phyloP scores from a whole-genome alignment of 2,797 vertebrate species.

The Centroberyx gerrardi region DNA sequence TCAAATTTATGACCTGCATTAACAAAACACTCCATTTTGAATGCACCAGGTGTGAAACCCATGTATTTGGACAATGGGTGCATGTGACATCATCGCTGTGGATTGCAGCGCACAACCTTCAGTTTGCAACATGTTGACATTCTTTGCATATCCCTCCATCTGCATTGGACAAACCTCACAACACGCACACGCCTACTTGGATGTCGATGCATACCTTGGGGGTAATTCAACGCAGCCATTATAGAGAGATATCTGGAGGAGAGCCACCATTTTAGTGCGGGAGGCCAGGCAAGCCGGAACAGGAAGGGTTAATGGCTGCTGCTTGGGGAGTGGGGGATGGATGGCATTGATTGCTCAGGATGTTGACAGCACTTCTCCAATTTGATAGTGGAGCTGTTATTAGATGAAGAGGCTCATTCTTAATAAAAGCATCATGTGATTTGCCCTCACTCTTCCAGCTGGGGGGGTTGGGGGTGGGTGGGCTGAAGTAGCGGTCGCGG shows the following conservation, averaged over 20 bases:
- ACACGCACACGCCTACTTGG: slow-evolving; percentile 44
- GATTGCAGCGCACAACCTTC: slow-evolving; percentile 10
- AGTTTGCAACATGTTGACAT: slow-evolving; percentile 51
- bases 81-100: background rate
- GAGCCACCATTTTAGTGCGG: slow-evolving; percentile 81
- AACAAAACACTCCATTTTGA: background rate
- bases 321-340: slow-evolving; percentile 77
- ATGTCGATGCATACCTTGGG: slow-evolving; percentile 65
- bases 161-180: slow-evolving; percentile 45
- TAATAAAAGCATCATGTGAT: slow-evolving; percentile 76
- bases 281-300: slow-evolving; percentile 80
- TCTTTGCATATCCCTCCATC: slow-evolving; percentile 61
- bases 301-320: slow-evolving; percentile 84
- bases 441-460: slow-evolving; percentile 39
- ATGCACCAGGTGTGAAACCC: slow-evolving; percentile 1
- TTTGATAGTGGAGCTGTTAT: slow-evolving; percentile 80
- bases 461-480: slow-evolving; percentile 12
- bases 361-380: slow-evolving; percentile 84
- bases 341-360: slow-evolving; percentile 82
- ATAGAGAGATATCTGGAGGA: slow-evolving; percentile 75
- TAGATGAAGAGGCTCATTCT: slow-evolving; percentile 76
- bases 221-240: slow-evolving; percentile 76
- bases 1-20: background rate
- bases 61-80: slow-evolving; percentile 1
- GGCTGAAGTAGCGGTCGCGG: slow-evolving; percentile 18